Conservation (phyloP, 2,113 vertebrate genomes). For the Prolemur simus region DNA sequence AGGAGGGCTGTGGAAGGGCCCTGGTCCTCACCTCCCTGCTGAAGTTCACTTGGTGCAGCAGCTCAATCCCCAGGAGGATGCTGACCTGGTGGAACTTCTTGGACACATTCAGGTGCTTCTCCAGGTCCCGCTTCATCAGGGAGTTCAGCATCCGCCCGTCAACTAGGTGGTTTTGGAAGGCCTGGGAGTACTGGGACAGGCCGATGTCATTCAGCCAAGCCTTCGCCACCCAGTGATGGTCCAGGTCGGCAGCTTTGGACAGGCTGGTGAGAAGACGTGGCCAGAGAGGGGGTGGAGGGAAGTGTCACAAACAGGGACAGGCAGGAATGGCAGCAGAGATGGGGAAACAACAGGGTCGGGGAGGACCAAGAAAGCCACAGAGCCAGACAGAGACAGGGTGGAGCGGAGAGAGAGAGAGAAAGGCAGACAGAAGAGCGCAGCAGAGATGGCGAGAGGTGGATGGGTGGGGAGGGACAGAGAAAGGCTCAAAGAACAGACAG, state of each 20-base stretch:
- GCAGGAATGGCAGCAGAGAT: background rate
- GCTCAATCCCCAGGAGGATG: conserved; percentile 91
- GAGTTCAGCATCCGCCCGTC: conserved; percentile 91
- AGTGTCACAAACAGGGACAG: background rate
- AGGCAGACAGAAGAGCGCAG: background rate
- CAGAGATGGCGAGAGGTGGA: background rate
- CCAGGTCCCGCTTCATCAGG: conserved; percentile 88
- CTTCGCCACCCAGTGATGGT: conserved; percentile 94
- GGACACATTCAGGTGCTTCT: conserved; percentile 88
- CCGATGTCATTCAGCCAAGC: conserved; percentile 91
- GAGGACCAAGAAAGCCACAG: background rate
- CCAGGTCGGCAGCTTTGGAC: conserved; percentile 91
- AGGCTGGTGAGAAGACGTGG: conserved; percentile 77
- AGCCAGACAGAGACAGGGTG: background rate
- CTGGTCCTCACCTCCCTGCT: conserved; percentile 87
- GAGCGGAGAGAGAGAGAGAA: background rate
- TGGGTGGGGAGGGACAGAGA: background rate
- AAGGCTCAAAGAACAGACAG: background rate
- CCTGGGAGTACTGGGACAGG: conserved; percentile 91
- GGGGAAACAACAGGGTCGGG: background rate
- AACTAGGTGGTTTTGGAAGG: conserved; percentile 90
- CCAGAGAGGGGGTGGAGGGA: background rate
- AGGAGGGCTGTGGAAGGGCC: background rate
- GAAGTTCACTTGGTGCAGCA: conserved; percentile 88
- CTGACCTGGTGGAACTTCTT: conserved; percentile 93